Evolutionary conservation across 2,888 invertebrate genomes (phyloP).

Genomic region (Agapostemon virescens): DNA sequence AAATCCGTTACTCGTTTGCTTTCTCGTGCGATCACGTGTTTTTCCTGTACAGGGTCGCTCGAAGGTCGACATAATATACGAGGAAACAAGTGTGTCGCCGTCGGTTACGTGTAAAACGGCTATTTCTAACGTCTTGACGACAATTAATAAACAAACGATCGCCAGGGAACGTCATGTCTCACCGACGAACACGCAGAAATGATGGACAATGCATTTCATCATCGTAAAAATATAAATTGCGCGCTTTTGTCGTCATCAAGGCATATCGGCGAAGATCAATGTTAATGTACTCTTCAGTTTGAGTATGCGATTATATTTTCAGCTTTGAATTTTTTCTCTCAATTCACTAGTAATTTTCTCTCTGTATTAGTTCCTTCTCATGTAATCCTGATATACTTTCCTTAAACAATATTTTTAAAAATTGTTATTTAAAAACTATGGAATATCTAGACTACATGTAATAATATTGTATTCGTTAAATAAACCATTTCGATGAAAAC

Average conservation of each 20-base stretch:
- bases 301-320: background rate
- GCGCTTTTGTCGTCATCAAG: background rate
- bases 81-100: constrained; percentile 11
- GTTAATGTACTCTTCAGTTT: background rate
- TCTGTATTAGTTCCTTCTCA: too few species aligned
- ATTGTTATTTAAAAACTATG: too few species aligned
- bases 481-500: too few species aligned
- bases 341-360: too few species aligned
- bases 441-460: too few species aligned
- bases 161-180: background rate
- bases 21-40: constrained; percentile 19
- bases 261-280: background rate
- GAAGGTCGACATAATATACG: constrained; percentile 33
- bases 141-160: constrained; percentile 9
- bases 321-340: background rate
- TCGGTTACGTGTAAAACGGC: background rate
- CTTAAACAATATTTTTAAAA: too few species aligned
- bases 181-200: background rate
- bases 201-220: background rate
- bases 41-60: constrained; percentile 25
- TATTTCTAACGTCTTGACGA: background rate
- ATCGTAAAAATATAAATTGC: background rate
- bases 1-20: constrained; percentile 33
- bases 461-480: too few species aligned
- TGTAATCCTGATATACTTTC: too few species aligned